Evolutionary conservation across 1,140 invertebrate genomes (phyloP).

Genomic region (Drosophila persimilis): DNA sequence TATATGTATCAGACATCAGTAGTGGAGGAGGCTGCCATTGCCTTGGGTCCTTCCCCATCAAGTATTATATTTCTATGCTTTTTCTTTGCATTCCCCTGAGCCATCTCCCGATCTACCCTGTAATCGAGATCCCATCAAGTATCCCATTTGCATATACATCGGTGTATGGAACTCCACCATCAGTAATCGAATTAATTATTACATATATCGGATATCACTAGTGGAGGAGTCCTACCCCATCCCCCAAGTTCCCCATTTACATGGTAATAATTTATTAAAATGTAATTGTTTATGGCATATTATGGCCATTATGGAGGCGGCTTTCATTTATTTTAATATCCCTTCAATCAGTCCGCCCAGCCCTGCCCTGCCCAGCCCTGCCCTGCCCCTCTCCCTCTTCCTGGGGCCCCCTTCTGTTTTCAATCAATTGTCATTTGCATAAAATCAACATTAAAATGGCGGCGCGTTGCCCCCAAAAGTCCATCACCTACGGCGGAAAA

Average conservation of each 20-base stretch:
- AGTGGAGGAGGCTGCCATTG: too few species aligned
- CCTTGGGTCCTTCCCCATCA: not conserved
- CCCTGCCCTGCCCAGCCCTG: not conserved
- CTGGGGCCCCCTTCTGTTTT: constrained; percentile 33
- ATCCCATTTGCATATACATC: too few species aligned
- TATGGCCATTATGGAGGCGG: constrained; percentile 52
- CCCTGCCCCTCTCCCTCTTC: not conserved
- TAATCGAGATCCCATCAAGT: too few species aligned
- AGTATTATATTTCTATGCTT: not conserved
- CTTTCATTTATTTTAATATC: constrained; percentile 68
- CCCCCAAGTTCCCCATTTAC: constrained; percentile 25
- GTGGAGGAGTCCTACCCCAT: not conserved
- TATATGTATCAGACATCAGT: constrained; percentile 1
- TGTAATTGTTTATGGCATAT: constrained; percentile 71
- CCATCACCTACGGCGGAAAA: constrained; percentile 12
- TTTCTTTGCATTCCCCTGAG: too few species aligned
- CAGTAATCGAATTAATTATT: constrained; percentile 15
- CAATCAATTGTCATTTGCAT: constrained; percentile 76
- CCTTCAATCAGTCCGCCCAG: constrained; percentile 33
- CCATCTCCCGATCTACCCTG: too few species aligned
- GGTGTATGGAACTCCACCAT: too few species aligned
- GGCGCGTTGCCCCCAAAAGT: not conserved
- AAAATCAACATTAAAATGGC: constrained; percentile 70
- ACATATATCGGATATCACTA: not conserved
- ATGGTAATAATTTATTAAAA: constrained; percentile 60